phyloP scores from a whole-genome alignment of 2,797 vertebrate species.

The Poecilia picta region DNA sequence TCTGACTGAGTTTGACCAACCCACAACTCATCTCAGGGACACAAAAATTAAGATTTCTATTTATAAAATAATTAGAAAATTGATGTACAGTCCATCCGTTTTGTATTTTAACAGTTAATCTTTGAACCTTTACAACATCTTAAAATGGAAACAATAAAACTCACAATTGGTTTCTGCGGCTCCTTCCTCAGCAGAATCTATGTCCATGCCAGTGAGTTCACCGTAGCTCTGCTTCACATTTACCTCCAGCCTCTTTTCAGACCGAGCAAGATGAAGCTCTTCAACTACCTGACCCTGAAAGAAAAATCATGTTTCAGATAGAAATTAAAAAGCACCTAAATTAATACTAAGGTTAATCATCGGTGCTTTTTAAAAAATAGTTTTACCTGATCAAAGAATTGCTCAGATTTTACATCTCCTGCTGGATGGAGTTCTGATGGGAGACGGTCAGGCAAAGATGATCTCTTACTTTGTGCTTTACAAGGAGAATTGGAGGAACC shows the following conservation, averaged over 20 bases:
- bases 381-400: conserved; percentile 54
- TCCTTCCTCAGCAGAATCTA: conserved; percentile 76
- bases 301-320: conserved; percentile 23
- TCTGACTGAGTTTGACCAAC: background rate
- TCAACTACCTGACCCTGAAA: conserved; percentile 87
- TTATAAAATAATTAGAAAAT: background rate
- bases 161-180: conserved; percentile 33
- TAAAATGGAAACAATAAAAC: background rate
- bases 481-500: background rate
- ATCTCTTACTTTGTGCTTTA: conserved; percentile 13
- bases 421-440: background rate
- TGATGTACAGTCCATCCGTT: background rate
- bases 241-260: conserved; percentile 82
- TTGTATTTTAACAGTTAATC: rapidly evolving
- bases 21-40: background rate
- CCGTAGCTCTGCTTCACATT: conserved; percentile 83
- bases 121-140: background rate
- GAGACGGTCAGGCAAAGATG: background rate
- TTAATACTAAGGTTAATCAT: background rate
- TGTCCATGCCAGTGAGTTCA: conserved; percentile 92
- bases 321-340: conserved; percentile 1
- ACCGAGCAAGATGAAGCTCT: conserved; percentile 87
- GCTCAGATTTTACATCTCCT: background rate
- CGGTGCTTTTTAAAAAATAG: background rate
- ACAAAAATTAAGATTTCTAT: background rate